Evolutionary conservation across 2,113 vertebrate species (phyloP).

Genomic region (Myrmecobius fasciatus): DNA sequence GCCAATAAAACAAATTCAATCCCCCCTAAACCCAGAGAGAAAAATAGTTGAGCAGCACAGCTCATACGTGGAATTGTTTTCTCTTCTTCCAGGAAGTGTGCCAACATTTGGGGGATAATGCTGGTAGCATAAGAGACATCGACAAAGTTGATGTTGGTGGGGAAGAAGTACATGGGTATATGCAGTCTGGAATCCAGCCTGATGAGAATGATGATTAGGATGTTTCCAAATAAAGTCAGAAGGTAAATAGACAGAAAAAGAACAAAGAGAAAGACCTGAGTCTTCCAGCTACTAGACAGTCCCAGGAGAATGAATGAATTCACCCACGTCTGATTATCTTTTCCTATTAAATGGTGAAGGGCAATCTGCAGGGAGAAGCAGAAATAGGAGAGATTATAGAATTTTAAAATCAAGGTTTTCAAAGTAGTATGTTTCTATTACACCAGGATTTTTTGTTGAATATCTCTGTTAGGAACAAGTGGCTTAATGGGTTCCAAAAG

Average conservation of each 20-base stretch:
- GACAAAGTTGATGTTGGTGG: conserved; percentile 68
- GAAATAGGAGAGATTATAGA: background rate
- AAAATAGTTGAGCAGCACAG: conserved; percentile 70
- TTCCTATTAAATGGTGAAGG: conserved; percentile 1
- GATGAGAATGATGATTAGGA: conserved; percentile 48
- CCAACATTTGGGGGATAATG: conserved; percentile 66
- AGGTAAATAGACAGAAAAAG: conserved; percentile 51
- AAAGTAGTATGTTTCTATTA: background rate
- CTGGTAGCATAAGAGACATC: conserved; percentile 67
- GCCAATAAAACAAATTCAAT: conserved; percentile 64
- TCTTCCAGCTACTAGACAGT: conserved; percentile 39
- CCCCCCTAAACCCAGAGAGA: conserved; percentile 67
- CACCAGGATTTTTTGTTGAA: background rate
- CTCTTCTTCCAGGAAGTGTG: conserved; percentile 55
- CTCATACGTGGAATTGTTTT: conserved; percentile 53
- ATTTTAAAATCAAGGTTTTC: background rate
- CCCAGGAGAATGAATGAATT: conserved; percentile 64
- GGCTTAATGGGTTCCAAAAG: conserved; percentile 30
- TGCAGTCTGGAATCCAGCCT: conserved; percentile 57
- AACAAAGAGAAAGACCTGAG: conserved; percentile 36
- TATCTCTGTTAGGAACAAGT: conserved; percentile 36
- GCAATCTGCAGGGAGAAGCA: conserved; percentile 33
- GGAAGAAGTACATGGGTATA: conserved; percentile 73
- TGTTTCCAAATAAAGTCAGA: conserved; percentile 64
- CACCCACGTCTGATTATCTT: conserved; percentile 37